Conservation (phyloP, 2,888 invertebrate species). For the Tipula helvola region DNA sequence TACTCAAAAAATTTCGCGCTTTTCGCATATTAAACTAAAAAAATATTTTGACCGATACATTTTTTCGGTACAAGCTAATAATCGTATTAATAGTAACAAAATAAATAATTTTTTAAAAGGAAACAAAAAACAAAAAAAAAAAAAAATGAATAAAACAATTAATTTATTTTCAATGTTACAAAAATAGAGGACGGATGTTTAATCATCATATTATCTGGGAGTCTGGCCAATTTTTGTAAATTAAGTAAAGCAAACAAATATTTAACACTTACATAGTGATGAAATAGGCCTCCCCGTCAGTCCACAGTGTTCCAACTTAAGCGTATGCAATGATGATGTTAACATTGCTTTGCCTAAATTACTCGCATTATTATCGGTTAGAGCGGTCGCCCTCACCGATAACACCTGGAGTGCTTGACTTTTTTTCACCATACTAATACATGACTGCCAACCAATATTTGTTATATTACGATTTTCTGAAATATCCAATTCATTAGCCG, state of each 20-base stretch:
- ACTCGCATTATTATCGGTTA: constrained; percentile 40
- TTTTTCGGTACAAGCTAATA: background rate
- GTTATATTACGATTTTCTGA: constrained; percentile 64
- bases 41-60: background rate
- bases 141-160: background rate
- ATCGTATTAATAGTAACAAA: background rate
- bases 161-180: constrained; percentile 4
- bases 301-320: constrained; percentile 66
- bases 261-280: constrained; percentile 49
- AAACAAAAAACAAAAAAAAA: background rate
- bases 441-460: constrained; percentile 71
- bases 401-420: constrained; percentile 31
- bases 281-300: constrained; percentile 62
- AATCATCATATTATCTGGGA: background rate
- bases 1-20: background rate
- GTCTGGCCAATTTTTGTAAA: background rate
- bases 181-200: background rate
- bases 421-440: constrained; percentile 36
- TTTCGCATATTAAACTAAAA: background rate
- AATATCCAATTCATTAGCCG: constrained; percentile 61
- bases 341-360: constrained; percentile 60
- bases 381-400: constrained; percentile 31
- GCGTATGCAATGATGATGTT: constrained; percentile 54
- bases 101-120: background rate
- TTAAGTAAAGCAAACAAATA: background rate